Conservation (phyloP, 2,888 invertebrate species). For the Ctenicera cuprea region DNA sequence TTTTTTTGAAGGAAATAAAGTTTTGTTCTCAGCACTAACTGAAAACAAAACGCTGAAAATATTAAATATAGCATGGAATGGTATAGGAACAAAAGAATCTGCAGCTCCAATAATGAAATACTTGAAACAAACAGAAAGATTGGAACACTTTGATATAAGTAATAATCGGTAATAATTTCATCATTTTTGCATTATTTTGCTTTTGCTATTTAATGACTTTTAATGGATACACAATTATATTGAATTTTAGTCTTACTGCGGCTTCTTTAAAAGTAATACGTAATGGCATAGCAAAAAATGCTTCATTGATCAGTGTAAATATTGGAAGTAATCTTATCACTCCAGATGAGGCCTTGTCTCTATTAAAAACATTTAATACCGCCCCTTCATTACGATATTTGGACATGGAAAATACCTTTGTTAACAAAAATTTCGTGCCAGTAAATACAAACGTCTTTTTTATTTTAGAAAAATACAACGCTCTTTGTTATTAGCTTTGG, state of each 20-base stretch:
- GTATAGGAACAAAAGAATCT: conserved; percentile 67
- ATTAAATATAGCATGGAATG: conserved; percentile 74
- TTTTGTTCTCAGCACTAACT: conserved; percentile 67
- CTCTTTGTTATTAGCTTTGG: conserved; percentile 46
- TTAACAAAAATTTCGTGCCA: conserved; percentile 70
- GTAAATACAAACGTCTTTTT: conserved; percentile 60
- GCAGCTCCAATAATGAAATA: conserved; percentile 62
- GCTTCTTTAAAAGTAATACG: conserved; percentile 67
- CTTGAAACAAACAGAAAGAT: conserved; percentile 58
- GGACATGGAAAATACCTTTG: conserved; percentile 74
- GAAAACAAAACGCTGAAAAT: conserved; percentile 65
- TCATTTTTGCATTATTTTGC: background rate
- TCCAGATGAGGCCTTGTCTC: conserved; percentile 71
- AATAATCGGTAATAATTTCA: conserved; percentile 65
- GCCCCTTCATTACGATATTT: conserved; percentile 68
- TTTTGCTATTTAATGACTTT: background rate
- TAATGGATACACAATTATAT: conserved; percentile 15
- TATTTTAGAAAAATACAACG: background rate
- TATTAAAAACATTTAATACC: conserved; percentile 69
- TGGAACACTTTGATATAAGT: conserved; percentile 69
- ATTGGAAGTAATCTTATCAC: conserved; percentile 74
- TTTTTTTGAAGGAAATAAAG: conserved; percentile 65
- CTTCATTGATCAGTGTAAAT: conserved; percentile 70
- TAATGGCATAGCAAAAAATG: conserved; percentile 71
- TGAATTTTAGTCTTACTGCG: conserved; percentile 61